Evolutionary conservation across 92 coral and sea anemone species (phyloP).

Genomic region (Phenganax stokvisi): DNA sequence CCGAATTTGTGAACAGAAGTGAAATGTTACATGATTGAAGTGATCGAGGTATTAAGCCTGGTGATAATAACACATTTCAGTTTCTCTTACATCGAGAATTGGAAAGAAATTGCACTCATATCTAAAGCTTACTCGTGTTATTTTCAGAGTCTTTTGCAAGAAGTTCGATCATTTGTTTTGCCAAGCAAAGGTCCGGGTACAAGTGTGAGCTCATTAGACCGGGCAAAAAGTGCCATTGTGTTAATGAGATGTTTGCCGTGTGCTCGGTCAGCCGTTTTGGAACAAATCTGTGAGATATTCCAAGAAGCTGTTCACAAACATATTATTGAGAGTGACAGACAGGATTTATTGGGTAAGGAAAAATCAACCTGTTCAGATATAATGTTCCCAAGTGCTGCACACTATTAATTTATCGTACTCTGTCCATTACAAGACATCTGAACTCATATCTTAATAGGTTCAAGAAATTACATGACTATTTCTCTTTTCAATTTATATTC

Average conservation of each 20-base stretch:
- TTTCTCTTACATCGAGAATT: no score
- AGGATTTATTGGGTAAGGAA: conserved; percentile 66
- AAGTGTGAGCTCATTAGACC: conserved; percentile 59
- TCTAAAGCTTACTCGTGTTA: background rate
- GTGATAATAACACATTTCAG: no score
- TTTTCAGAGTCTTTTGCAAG: conserved; percentile 51
- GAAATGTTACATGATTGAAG: no score
- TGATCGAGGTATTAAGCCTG: no score
- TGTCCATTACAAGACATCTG: no score
- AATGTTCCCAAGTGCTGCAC: no score
- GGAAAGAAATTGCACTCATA: background rate
- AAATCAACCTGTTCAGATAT: no score
- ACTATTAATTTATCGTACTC: no score
- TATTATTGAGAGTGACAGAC: conserved; percentile 81
- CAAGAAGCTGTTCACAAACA: conserved; percentile 91
- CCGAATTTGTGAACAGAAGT: no score
- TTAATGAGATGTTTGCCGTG: conserved; percentile 84
- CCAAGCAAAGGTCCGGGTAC: conserved; percentile 55
- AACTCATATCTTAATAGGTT: no score
- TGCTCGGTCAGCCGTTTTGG: conserved; percentile 88
- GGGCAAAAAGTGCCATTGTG: conserved; percentile 77
- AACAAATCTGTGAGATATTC: conserved; percentile 91
- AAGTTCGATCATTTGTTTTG: conserved; percentile 68
- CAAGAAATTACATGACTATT: no score
- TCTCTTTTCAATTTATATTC: no score